Conservation (phyloP, 2,888 invertebrate genomes). For the Perizoma affinitatum region DNA sequence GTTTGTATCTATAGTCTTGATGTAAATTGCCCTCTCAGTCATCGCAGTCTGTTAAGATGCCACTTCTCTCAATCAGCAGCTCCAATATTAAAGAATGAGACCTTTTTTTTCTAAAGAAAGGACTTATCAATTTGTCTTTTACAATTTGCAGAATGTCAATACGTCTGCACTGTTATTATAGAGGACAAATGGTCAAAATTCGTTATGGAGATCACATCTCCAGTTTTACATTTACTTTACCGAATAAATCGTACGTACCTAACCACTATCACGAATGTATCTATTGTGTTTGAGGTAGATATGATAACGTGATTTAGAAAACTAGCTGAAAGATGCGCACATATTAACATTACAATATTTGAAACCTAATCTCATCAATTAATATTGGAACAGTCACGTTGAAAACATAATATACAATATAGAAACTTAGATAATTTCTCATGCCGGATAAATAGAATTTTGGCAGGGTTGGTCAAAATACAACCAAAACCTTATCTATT, state of each 20-base stretch:
- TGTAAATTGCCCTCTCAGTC: slow-evolving; percentile 51
- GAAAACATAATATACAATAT: too few relatives aligned
- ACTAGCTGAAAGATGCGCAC: slow-evolving; percentile 8
- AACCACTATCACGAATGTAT: slow-evolving; percentile 18
- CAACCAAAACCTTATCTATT: too few relatives aligned
- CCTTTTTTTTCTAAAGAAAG: slow-evolving; percentile 57
- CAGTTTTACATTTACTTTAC: slow-evolving; percentile 5
- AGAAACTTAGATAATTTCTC: background rate
- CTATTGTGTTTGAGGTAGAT: background rate
- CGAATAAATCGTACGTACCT: slow-evolving; percentile 12
- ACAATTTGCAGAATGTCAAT: slow-evolving; percentile 80
- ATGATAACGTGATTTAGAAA: slow-evolving; percentile 13
- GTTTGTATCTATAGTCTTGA: slow-evolving; percentile 1
- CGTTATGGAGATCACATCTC: slow-evolving; percentile 16
- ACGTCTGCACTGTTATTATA: slow-evolving; percentile 49
- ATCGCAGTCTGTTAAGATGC: slow-evolving; percentile 39
- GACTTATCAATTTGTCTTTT: slow-evolving; percentile 79
- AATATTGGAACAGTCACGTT: background rate
- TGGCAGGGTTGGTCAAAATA: too few relatives aligned
- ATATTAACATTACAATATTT: slow-evolving; percentile 4
- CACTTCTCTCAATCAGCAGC: slow-evolving; percentile 60
- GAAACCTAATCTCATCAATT: background rate
- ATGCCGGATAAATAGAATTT: too few relatives aligned
- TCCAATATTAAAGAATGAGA: slow-evolving; percentile 55
- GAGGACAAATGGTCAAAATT: slow-evolving; percentile 28